These are phyloP conservation scores for Luperina testacea DNA, from an alignment of 2,888 invertebrate genomes.

Conservation along the genomic window DNA sequence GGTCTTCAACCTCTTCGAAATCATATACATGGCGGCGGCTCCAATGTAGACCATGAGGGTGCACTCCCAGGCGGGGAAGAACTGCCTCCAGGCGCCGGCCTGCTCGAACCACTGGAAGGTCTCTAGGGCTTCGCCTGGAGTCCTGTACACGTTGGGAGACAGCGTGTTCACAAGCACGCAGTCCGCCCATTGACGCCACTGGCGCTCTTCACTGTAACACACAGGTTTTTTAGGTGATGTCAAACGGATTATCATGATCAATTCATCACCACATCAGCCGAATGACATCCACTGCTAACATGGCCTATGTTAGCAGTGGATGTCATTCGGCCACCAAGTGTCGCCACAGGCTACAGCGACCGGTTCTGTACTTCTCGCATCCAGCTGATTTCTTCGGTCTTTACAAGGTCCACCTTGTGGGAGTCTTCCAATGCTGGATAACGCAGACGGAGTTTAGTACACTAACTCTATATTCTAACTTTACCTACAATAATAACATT, in stretches of 20 bases:
- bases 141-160: conserved; percentile 99
- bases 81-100: conserved; percentile 97
- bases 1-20: conserved; percentile 96
- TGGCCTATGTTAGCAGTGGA: no score
- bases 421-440: neutral
- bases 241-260: neutral
- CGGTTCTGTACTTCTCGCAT: neutral
- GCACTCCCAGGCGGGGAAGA: conserved; percentile 96
- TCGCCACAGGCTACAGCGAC: neutral
- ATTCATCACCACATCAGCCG: neutral
- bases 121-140: conserved; percentile 94
- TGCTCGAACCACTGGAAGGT: conserved; percentile 98
- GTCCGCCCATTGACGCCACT: conserved; percentile 99
- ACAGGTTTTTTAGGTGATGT: neutral
- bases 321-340: no score
- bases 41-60: conserved; percentile 97
- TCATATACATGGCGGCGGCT: conserved; percentile 97
- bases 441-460: neutral
- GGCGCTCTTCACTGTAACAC: conserved; percentile 95
- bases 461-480: neutral
- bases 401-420: neutral
- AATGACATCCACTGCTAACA: neutral
- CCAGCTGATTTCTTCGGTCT: neutral
- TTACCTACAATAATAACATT: neutral
- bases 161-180: conserved; percentile 96